Evolutionary conservation across 2,113 vertebrate genomes (phyloP).

Genomic region (Anas platyrhynchos): DNA sequence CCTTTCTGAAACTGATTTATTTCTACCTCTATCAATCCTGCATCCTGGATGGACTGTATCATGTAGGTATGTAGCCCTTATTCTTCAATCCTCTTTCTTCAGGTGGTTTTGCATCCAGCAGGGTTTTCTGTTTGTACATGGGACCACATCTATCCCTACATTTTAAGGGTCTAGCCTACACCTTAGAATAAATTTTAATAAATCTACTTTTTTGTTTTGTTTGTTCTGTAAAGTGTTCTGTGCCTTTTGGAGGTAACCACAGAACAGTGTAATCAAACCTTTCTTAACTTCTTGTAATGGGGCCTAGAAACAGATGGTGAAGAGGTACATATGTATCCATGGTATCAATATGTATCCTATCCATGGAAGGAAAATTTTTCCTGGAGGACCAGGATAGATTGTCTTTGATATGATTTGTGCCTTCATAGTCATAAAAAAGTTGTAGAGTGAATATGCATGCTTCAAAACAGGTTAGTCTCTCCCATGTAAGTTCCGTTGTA

Average conservation of each 20-base stretch:
- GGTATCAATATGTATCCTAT: background rate
- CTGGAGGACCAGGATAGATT: background rate
- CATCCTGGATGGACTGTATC: accelerated
- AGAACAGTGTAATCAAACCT: background rate
- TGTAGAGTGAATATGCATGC: background rate
- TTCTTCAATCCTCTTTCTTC: background rate
- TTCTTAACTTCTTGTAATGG: background rate
- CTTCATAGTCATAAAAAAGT: background rate
- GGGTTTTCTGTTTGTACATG: background rate
- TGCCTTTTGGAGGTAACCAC: background rate
- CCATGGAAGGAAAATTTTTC: background rate
- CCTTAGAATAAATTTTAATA: background rate
- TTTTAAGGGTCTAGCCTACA: background rate
- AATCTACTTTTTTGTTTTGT: background rate
- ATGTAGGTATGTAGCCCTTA: accelerated
- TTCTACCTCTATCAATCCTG: background rate
- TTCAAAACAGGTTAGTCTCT: background rate
- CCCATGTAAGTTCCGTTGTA: background rate
- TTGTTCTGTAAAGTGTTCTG: background rate
- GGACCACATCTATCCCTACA: too few species aligned
- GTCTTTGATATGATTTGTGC: background rate
- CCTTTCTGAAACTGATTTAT: accelerated
- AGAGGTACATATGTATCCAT: background rate
- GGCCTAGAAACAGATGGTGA: background rate
- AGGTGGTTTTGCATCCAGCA: accelerated